Base-by-base conservation (phyloP, 2,113 vertebrate genomes). In the Mobula birostris region DNA sequence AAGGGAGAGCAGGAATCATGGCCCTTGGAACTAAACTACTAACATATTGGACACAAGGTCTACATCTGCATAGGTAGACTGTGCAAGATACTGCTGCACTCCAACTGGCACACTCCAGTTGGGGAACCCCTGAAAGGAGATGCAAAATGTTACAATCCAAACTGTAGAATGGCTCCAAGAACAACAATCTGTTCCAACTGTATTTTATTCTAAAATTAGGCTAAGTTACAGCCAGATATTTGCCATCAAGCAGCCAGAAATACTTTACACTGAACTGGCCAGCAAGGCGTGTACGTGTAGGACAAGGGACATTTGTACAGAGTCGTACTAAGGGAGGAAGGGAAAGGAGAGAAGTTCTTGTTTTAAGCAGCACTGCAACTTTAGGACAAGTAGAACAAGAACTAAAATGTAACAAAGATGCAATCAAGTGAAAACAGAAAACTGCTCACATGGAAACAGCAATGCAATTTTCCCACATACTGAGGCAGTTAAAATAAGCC, bases 401-500 rank as follows among this genome's bases (percentile, higher is more conserved):
- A 48, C 40, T 93, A 29, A 56, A 76, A 76, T 76, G 36, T 29
- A 24, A 87, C 5, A 93, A 32, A 93, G 66, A 21, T 74, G 66
- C 63, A 40, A 92, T 93, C 17, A 48, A 93, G 36, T 92, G 68
- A 93, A 91, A 92, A 92, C 70, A 48, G 70, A 56, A 56, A 93
- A 93, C n/a, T 15, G 9, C 21, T 76, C 27, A 93, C 72, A 93
- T 9, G 74, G 66, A 93, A 93, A 93, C 36, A 93, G 91, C 91
- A 74, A 93, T 93, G 91, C 21, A 76, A 14, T 93, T 74, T 72
- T 24, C 58, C 58, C 3, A 29, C 91, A 76, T 15, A 9, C 21
- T 29, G 91, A 66, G 70, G 36, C 91, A 56, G 70, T 93, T 72
- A 93, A 93, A 92, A 74, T 56, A 93, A 93, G 91, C 40, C 70